Conservation (phyloP, 2,888 invertebrate species). For the Loripinus fragilis region DNA sequence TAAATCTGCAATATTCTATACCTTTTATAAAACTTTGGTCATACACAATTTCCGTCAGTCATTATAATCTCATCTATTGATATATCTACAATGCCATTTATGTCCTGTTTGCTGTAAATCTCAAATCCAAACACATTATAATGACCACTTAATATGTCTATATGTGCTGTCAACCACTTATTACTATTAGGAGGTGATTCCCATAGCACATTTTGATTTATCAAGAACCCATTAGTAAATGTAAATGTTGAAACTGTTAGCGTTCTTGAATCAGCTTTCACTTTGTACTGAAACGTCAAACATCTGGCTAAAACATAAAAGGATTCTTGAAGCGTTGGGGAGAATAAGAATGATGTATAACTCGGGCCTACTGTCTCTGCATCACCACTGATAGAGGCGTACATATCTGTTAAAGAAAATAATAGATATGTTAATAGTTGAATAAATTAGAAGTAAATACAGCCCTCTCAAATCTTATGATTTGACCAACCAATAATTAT, state of each 20-base stretch:
- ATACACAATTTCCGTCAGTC: conserved; percentile 40
- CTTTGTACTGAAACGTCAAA: conserved; percentile 40
- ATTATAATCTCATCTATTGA: not conserved
- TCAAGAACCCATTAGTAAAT: conserved; percentile 13
- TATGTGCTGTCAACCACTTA: conserved; percentile 24
- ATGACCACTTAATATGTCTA: conserved; percentile 18
- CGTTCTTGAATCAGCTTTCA: conserved; percentile 8
- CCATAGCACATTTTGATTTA: conserved; percentile 41
- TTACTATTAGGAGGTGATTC: conserved; percentile 19
- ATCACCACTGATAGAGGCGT: conserved; percentile 29
- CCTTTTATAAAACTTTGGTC: no score
- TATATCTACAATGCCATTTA: conserved; percentile 13
- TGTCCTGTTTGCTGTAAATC: conserved; percentile 13
- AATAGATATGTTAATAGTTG: no score
- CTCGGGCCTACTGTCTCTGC: conserved; percentile 13
- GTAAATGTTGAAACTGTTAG: conserved; percentile 42
- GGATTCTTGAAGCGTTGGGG: conserved; percentile 25
- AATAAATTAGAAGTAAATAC: no score
- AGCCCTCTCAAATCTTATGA: no score
- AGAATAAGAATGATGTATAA: conserved; percentile 30
- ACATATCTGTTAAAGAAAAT: conserved; percentile 33
- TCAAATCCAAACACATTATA: conserved; percentile 47
- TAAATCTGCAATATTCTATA: no score
- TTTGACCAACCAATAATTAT: no score
- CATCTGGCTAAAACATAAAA: conserved; percentile 44